A percentile compares a stretch with the other conserved stretches of the same genome.
These are phyloP conservation scores for Bradypodion ventrale DNA, from an alignment of 2,797 vertebrate genomes.

Conservation along the genomic window DNA sequence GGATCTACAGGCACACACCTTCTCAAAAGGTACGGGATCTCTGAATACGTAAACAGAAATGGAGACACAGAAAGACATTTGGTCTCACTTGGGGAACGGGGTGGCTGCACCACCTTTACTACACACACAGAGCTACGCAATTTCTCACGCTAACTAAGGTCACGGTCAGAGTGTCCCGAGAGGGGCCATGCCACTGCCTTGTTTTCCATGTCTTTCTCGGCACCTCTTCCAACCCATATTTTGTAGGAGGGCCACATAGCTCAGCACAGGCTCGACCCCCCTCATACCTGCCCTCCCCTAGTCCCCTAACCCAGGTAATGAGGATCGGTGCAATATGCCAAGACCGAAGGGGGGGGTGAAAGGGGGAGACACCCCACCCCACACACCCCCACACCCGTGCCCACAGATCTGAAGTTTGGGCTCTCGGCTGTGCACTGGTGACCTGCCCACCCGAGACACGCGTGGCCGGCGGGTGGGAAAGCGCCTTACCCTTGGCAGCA, in stretches of 20 bases:
- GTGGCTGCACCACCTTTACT: fast-evolving
- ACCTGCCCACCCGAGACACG: not conserved
- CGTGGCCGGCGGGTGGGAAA: not conserved
- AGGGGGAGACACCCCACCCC: not conserved
- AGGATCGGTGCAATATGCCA: not conserved
- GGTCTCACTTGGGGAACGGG: too few species aligned
- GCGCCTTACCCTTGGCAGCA: not conserved
- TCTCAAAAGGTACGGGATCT: not conserved
- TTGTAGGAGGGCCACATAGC: not conserved
- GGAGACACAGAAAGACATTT: too few species aligned
- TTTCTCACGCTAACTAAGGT: not conserved
- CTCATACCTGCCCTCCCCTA: not conserved
- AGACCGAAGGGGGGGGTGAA: not conserved
- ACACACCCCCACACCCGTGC: not conserved
- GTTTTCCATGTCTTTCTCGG: not conserved
- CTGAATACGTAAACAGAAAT: not conserved
- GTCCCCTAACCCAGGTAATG: not conserved
- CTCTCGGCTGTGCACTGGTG: not conserved
- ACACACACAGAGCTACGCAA: fast-evolving
- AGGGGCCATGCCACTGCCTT: not conserved
- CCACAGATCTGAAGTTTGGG: not conserved
- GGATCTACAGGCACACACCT: not conserved
- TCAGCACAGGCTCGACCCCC: not conserved
- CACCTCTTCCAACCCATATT: not conserved
- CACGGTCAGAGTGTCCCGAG: not conserved